Conservation (phyloP, 2,113 vertebrate species). For the Acinonyx jubatus region DNA sequence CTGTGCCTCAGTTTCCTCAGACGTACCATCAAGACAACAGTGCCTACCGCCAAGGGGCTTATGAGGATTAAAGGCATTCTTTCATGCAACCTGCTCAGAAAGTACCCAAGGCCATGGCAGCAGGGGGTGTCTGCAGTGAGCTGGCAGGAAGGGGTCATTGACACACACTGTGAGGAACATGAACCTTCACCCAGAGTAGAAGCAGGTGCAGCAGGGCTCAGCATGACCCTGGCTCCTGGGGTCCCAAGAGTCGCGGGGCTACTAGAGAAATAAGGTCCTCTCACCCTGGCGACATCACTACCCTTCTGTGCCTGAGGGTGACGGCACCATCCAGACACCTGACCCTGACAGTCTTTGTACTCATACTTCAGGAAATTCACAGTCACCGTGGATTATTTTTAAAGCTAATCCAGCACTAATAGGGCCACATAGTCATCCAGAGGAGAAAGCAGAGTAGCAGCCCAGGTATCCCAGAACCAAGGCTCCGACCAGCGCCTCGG, state of each 20-base stretch:
- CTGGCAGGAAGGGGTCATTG: background rate
- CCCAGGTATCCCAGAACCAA: background rate
- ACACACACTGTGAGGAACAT: background rate
- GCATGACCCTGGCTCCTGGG: background rate
- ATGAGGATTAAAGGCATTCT: background rate
- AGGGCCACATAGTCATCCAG: background rate
- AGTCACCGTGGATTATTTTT: background rate
- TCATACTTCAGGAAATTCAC: background rate
- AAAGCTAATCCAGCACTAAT: background rate
- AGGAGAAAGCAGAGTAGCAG: background rate
- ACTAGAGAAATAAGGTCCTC: background rate
- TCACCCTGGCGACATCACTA: background rate
- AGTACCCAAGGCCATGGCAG: background rate
- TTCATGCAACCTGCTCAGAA: accelerated
- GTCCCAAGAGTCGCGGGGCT: accelerated
- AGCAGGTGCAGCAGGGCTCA: background rate
- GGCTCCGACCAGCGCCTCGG: background rate
- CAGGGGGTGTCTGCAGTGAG: accelerated
- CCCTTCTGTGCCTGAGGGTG: background rate
- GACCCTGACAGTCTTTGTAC: background rate
- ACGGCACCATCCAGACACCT: background rate
- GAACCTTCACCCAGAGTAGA: background rate
- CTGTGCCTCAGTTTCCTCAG: slow-evolving; percentile 18
- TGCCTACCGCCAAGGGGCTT: background rate
- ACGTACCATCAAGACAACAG: background rate